Conservation (phyloP, 2,888 invertebrate genomes). For the Himalopsyche anomala region DNA sequence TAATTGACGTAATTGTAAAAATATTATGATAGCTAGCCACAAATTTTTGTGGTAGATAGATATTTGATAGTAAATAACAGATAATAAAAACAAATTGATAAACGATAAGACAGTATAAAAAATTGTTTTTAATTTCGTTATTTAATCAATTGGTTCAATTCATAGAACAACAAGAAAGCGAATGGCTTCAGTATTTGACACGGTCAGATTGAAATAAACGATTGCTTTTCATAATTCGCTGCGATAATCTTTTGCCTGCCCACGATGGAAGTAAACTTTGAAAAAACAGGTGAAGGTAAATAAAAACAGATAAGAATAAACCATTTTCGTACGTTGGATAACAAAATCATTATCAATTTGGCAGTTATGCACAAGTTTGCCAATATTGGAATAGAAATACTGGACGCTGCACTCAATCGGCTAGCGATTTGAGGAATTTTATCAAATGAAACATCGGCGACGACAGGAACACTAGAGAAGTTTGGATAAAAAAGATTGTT, state of each 20-base stretch:
- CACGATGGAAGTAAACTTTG: not conserved
- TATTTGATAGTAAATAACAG: no score
- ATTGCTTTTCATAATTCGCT: not conserved
- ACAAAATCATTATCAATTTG: not conserved
- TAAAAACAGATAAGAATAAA: not conserved
- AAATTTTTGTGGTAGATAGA: no score
- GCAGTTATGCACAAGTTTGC: conserved; percentile 2
- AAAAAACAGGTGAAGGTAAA: conserved; percentile 1
- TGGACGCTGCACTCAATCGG: not conserved
- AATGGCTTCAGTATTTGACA: no score
- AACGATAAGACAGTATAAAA: no score
- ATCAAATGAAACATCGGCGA: not conserved
- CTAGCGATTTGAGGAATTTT: not conserved
- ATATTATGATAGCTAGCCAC: no score
- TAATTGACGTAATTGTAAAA: no score
- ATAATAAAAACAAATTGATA: no score
- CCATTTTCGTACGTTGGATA: not conserved
- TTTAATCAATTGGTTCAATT: no score
- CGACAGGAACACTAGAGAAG: not conserved
- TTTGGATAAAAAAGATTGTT: conserved; percentile 19
- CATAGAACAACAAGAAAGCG: no score
- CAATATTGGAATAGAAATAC: not conserved
- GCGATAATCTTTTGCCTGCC: conserved; percentile 15
- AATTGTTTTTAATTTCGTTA: no score
- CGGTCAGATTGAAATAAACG: not conserved